A percentile compares a stretch with the other conserved stretches of the same genome.
Evolutionary conservation across 2,113 vertebrate species (phyloP).

Genomic region (Pterophyllum scalare): DNA sequence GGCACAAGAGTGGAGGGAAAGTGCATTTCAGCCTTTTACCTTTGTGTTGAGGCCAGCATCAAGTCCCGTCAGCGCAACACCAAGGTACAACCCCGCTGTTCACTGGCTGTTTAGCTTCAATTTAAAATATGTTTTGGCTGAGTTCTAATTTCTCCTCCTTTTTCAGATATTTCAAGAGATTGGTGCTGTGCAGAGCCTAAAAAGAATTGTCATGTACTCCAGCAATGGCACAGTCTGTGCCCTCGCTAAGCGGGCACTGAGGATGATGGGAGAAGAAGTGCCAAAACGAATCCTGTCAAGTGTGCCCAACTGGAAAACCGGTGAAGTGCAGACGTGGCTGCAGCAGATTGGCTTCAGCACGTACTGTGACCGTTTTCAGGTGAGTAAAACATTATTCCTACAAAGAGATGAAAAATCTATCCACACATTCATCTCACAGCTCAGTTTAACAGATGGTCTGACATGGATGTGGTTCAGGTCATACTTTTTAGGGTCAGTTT

Average conservation of each 20-base stretch:
- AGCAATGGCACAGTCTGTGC: constrained; percentile 87
- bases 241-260: constrained; percentile 90
- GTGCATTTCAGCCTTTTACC: constrained; percentile 95
- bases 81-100: constrained; percentile 81
- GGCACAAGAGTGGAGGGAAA: constrained; percentile 92
- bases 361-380: constrained; percentile 89
- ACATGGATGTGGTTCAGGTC: neutral
- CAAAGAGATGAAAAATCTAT: neutral
- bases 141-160: neutral
- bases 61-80: constrained; percentile 93
- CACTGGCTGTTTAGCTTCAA: neutral
- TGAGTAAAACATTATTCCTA: neutral
- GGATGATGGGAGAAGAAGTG: constrained; percentile 90
- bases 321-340: constrained; percentile 94
- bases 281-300: constrained; percentile 88
- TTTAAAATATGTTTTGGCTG: neutral
- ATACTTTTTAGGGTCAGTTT: neutral
- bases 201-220: constrained; percentile 93
- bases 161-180: constrained; percentile 94
- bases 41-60: constrained; percentile 92
- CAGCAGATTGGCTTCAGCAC: constrained; percentile 93
- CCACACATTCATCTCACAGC: neutral
- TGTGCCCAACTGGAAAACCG: constrained; percentile 94
- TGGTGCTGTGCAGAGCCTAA: constrained; percentile 94
- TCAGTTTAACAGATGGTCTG: neutral